phyloP scores from a whole-genome alignment of 2,888 invertebrate species.

The Drosophila mettleri region DNA sequence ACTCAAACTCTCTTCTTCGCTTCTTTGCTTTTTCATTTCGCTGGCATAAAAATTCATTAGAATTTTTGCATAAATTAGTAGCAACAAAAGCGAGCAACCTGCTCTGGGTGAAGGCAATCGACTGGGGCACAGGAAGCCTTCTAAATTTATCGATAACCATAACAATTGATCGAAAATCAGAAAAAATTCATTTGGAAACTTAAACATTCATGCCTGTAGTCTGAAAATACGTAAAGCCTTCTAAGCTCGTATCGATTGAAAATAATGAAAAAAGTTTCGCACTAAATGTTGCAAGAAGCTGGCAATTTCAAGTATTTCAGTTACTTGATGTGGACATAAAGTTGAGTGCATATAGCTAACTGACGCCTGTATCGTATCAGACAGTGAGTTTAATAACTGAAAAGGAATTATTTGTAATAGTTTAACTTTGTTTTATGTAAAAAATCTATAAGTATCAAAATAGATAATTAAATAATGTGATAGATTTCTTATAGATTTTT shows the following conservation, averaged over 20 bases:
- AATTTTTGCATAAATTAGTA: conserved; percentile 72
- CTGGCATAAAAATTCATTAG: conserved; percentile 72
- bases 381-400: too few relatives aligned
- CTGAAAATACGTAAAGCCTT: not conserved
- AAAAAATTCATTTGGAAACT: not conserved
- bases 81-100: conserved; percentile 22
- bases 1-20: not conserved
- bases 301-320: not conserved
- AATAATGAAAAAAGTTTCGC: conserved; percentile 1
- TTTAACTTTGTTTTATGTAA: too few relatives aligned
- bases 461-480: too few relatives aligned
- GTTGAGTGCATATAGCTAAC: not conserved
- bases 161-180: conserved; percentile 8
- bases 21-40: conserved; percentile 19
- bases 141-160: conserved; percentile 14
- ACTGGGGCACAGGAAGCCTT: not conserved
- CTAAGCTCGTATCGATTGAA: not conserved
- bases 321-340: not conserved
- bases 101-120: not conserved
- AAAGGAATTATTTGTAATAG: not conserved
- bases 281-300: not conserved
- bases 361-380: too few relatives aligned
- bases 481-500: not conserved
- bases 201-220: not conserved
- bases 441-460: too few relatives aligned